These are phyloP conservation scores for Notospermus geniculatus DNA, from an alignment of 1,140 invertebrate genomes.

Conservation along the genomic window DNA sequence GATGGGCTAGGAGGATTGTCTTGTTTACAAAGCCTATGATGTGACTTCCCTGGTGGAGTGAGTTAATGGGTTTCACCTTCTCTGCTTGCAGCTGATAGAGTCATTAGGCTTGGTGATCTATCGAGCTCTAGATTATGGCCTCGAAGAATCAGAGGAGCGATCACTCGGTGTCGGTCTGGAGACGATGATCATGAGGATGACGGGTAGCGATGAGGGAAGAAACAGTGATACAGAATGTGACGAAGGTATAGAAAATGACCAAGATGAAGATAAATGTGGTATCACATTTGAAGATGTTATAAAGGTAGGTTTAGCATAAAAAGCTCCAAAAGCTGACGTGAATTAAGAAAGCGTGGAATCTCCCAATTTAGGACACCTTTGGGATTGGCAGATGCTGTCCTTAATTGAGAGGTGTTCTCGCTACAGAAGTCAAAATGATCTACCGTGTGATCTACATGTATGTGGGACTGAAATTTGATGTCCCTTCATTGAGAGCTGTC, in stretches of 20 bases:
- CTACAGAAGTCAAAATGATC: too few relatives aligned
- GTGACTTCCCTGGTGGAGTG: too few relatives aligned
- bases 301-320: conserved; percentile 41
- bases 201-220: conserved; percentile 43
- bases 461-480: too few relatives aligned
- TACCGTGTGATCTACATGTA: too few relatives aligned
- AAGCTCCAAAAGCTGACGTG: too few relatives aligned
- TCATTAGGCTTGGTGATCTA: conserved; percentile 80
- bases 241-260: conserved; percentile 48
- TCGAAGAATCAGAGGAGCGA: conserved; percentile 79
- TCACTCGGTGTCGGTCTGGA: conserved; percentile 81
- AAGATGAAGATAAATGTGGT: conserved; percentile 28
- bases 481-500: too few relatives aligned
- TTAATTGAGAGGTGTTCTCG: too few relatives aligned
- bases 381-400: too few relatives aligned
- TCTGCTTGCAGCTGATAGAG: conserved; percentile 69
- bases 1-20: too few relatives aligned
- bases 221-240: conserved; percentile 34
- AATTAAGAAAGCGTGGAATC: too few relatives aligned
- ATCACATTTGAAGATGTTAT: conserved; percentile 47
- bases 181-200: conserved; percentile 80
- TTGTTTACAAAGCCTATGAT: too few relatives aligned
- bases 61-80: conserved; percentile 13
- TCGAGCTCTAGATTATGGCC: conserved; percentile 81
- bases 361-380: too few relatives aligned